Base-by-base conservation (phyloP, 2,797 vertebrate genomes). In the Hephaestus fuliginosus region DNA sequence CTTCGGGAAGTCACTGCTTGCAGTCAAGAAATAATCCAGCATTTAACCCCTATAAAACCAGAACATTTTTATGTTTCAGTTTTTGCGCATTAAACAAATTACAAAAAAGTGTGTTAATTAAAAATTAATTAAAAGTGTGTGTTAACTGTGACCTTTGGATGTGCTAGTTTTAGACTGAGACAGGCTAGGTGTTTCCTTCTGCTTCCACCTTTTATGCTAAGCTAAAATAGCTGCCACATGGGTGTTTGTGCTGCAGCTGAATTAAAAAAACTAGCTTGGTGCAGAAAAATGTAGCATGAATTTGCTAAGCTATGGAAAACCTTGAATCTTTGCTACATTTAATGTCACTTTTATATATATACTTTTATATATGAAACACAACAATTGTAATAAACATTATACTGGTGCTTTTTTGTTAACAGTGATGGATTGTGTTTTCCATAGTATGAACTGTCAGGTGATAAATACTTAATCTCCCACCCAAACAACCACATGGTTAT, bases 381-480 rank as follows among this genome's bases (percentile, higher is more conserved):
- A 56, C 18, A n/a, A 39, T 5, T 30, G 1, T 60, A 41, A 43
- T 43, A 20, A 56, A 28, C 7, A 39, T n/a, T 39, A 17, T 13
- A n/a, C 25, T 46, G 11, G 5, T 52, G 60, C 9, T 13, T 18
- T 44, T 36, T 20, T 9, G 11, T 41, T 17, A 15, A 51, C 12
- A 36, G 20, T 44, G 36, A 58, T 51, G 6, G 6, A n/a, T 33
- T 68, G 39, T 43, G 46, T 15, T 7, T 7, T 17, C 15, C 18
- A 61, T 14, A 43, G 4, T 44, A 7, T 60, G 6, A 4, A 18
- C 57, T 36, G 15, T 41, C 7, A 22, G 12, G 11, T 70, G 15
- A 68, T 6, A 68, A 56, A 80, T 62, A n/a, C 17, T 33, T 17
- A 2, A 49, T 74, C 13, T 52, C 22, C 58, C 22, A 44, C 33